Evolutionary conservation across 2,113 vertebrate species (phyloP).

Genomic region (Dicentrarchus labrax): DNA sequence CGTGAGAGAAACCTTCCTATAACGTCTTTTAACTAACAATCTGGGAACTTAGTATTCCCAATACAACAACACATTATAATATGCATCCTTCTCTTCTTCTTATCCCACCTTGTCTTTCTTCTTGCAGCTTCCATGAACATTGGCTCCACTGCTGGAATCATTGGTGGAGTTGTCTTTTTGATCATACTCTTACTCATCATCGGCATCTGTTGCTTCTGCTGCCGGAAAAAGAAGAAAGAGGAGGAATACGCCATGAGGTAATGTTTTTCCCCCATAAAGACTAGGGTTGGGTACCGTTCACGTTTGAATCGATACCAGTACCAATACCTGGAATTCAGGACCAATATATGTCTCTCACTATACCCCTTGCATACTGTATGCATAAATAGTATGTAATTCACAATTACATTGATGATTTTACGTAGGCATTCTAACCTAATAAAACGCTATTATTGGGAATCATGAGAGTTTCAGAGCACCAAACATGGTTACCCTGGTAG

Average conservation of each 20-base stretch:
- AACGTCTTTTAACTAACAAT: neutral
- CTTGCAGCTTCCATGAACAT: constrained; percentile 76
- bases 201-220: constrained; percentile 74
- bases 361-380: too few relatives aligned
- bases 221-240: constrained; percentile 61
- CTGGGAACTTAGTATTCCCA: neutral
- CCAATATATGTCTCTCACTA: too few relatives aligned
- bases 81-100: neutral
- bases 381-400: too few relatives aligned
- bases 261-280: neutral
- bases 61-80: neutral
- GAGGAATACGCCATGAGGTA: constrained; percentile 78
- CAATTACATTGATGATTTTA: too few relatives aligned
- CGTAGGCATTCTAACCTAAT: too few relatives aligned
- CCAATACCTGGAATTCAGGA: too few relatives aligned
- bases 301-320: too few relatives aligned
- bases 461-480: too few relatives aligned
- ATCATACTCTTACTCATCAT: constrained; percentile 51
- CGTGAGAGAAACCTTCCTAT: constrained; percentile 81
- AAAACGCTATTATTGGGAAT: too few relatives aligned
- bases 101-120: neutral
- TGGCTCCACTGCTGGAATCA: constrained; percentile 70
- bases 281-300: too few relatives aligned
- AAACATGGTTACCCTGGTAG: too few relatives aligned
- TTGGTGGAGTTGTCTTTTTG: constrained; percentile 55